These are phyloP conservation scores for Acromyrmex heyeri DNA, from an alignment of 1,140 invertebrate species.

Conservation along the genomic window DNA sequence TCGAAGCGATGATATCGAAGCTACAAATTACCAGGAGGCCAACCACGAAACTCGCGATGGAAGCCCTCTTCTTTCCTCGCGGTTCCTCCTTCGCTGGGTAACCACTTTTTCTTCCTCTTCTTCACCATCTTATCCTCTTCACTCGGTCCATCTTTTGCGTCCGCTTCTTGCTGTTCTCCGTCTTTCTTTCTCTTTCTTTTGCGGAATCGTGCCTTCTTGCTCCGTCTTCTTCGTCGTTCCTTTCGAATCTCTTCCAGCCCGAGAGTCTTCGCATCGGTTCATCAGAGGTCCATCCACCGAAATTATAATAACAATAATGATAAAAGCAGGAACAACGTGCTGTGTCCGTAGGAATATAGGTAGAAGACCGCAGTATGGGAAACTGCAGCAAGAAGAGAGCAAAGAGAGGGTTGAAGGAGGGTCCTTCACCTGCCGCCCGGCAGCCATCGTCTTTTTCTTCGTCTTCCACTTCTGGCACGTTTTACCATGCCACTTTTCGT, in stretches of 20 bases:
- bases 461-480: constrained; percentile 22
- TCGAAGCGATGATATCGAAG: constrained; percentile 76
- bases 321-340: constrained; percentile 72
- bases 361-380: constrained; percentile 50
- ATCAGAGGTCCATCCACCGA: constrained; percentile 67
- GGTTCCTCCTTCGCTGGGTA: constrained; percentile 64
- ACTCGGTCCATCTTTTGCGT: constrained; percentile 39
- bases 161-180: constrained; percentile 29
- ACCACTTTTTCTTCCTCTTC: constrained; percentile 32
- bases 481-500: constrained; percentile 37
- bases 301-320: constrained; percentile 80
- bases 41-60: constrained; percentile 71
- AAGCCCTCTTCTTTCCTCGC: constrained; percentile 52
- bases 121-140: constrained; percentile 28
- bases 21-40: constrained; percentile 78
- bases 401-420: constrained; percentile 9
- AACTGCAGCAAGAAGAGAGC: constrained; percentile 22
- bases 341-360: constrained; percentile 46
- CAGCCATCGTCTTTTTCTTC: constrained; percentile 65
- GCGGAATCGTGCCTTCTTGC: constrained; percentile 22
- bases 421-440: constrained; percentile 71
- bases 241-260: constrained; percentile 29
- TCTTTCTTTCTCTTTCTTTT: constrained; percentile 9
- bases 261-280: constrained; percentile 69
- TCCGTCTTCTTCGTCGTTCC: constrained; percentile 11